Evolutionary conservation across 2,888 invertebrate species (phyloP).

Genomic region (Bombylius discolor): DNA sequence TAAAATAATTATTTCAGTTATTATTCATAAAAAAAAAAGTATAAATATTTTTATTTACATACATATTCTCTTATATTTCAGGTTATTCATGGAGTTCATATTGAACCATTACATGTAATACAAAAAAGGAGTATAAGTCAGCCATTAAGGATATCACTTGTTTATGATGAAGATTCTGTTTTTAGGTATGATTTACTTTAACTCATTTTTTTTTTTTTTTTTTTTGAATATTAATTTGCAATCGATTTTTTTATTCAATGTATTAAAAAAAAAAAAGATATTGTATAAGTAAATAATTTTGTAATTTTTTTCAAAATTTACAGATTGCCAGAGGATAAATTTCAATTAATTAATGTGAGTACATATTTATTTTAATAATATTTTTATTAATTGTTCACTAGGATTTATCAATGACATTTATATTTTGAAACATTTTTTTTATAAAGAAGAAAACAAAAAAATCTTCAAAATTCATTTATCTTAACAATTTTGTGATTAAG

Average conservation of each 20-base stretch:
- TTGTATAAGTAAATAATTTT: background rate
- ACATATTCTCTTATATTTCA: conserved; percentile 35
- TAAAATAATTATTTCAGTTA: no score
- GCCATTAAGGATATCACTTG: conserved; percentile 68
- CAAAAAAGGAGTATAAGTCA: conserved; percentile 70
- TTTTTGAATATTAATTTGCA: background rate
- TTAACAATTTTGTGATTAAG: no score
- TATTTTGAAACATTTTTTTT: no score
- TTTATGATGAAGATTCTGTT: conserved; percentile 79
- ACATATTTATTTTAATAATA: no score
- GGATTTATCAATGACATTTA: no score
- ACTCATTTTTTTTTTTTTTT: conserved; percentile 2
- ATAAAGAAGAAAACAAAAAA: no score
- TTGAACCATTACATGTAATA: conserved; percentile 64
- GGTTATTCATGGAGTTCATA: conserved; percentile 70
- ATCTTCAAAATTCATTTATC: no score
- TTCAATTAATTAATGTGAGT: conserved; percentile 84
- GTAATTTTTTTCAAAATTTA: conserved; percentile 26
- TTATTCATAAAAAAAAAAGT: no score
- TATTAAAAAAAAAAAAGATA: background rate
- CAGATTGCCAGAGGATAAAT: conserved; percentile 72
- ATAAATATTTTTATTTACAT: background rate
- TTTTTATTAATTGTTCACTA: no score
- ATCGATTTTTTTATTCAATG: background rate
- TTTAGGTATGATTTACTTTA: conserved; percentile 51